Evolutionary conservation across 1,140 invertebrate species (phyloP), one percentile per base, ranked within the genome.

Genomic region (Cylas formicarius): DNA sequence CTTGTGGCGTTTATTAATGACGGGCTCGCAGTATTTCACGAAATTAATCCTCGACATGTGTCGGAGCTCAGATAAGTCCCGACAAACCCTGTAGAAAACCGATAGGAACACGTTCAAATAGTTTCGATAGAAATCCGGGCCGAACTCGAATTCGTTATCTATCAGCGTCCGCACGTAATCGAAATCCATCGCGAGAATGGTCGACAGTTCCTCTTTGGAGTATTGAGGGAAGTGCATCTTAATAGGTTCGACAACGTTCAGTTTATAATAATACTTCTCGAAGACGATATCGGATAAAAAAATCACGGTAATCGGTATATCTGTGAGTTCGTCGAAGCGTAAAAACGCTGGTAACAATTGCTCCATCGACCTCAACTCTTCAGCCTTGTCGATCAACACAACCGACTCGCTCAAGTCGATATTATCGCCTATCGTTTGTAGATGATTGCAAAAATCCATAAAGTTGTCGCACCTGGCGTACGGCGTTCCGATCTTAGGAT

Each of bases 151-250:
- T 40, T 58, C 45, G 44, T 56, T 34, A 8, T 40, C 21, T 7
- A 65, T 37, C n/a, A 45, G 28, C 9, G 46, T 19, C 28, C 43
- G 46, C 8, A 33, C 48, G 8, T 60, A 52, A 0, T 57, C 51
- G 18, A 70, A 71, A 27, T 72, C 60, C 0, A 69, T 61, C 24
- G 70, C 69, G 54, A 92, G 72, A 48, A 94, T 86, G 57, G 81
- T 70, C n/a, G 72, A 61, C 0, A 90, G 64, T 60, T 91, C 84
- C 8, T 84, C 78, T 69, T 80, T 82, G 10, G 69, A 81, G 58
- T 92, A 94, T 54, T 90, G 86, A 0, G 84, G 75, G 65, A 90
- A 89, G 61, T 82, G 74, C 9, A 93, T 55, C 43, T 77, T 76
- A 18, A 89, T 75, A 1, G 86, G 82, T 47, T 87, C 81, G n/a